A percentile compares a stretch with the other conserved stretches of the same genome.
Conservation (phyloP, 2,888 invertebrate genomes). For the Oxyteleia sp. region DNA sequence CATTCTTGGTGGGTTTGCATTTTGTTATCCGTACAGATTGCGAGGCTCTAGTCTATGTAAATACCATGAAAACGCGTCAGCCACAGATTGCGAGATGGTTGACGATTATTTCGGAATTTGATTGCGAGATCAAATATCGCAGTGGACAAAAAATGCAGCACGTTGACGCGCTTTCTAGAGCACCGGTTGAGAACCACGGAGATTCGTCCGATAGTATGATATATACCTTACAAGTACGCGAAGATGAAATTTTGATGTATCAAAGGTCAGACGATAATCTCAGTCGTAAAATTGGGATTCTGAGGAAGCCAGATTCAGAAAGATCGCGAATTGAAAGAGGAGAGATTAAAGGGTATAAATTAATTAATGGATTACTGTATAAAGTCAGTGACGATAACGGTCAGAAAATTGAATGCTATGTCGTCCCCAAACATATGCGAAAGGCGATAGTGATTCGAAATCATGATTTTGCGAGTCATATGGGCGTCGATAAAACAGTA, state of each 20-base stretch:
- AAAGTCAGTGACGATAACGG: background rate
- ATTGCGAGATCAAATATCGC: constrained; percentile 1
- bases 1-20: background rate
- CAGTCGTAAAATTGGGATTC: constrained; percentile 8
- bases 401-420: background rate
- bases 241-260: constrained; percentile 28
- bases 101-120: background rate
- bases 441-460: constrained; percentile 18
- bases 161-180: constrained; percentile 23
- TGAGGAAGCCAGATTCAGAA: background rate
- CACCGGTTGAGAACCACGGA: background rate
- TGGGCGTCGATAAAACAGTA: constrained; percentile 14
- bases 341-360: background rate
- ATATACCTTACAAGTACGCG: too few relatives aligned
- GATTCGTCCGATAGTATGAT: too few relatives aligned
- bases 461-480: constrained; percentile 24
- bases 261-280: constrained; percentile 8
- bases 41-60: background rate
- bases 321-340: constrained; percentile 1
- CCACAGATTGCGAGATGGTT: constrained; percentile 4
- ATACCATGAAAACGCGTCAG: background rate
- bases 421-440: constrained; percentile 15
- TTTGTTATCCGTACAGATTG: background rate
- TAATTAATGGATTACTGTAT: constrained; percentile 27
- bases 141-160: constrained; percentile 10